A percentile compares a stretch with the other conserved stretches of the same genome.
Evolutionary conservation across 1,140 invertebrate genomes (phyloP).

Genomic region (Sarcophaga peregrina): DNA sequence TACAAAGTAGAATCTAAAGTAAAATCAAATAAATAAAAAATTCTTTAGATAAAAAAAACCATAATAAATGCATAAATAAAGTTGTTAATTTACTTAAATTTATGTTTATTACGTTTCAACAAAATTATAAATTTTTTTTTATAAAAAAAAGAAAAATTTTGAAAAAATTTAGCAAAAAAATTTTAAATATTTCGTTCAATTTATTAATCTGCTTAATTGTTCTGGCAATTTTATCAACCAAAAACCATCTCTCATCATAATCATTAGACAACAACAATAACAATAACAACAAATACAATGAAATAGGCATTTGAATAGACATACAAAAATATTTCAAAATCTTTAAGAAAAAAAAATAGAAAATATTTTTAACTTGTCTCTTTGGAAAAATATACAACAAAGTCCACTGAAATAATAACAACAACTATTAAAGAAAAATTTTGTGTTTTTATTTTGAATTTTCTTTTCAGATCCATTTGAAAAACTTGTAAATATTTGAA

Average conservation of each 20-base stretch:
- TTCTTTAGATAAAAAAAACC: neutral
- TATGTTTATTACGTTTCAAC: neutral
- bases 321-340: constrained; percentile 4
- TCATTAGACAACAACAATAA: neutral
- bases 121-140: no score
- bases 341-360: constrained; percentile 1
- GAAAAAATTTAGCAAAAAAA: neutral
- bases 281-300: neutral
- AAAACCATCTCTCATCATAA: neutral
- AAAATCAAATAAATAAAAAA: neutral
- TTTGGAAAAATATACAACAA: neutral
- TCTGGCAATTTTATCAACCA: neutral
- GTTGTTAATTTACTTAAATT: constrained; percentile 8
- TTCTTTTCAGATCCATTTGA: neutral
- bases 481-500: constrained; percentile 7
- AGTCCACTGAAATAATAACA: neutral
- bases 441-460: neutral
- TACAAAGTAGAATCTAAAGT: neutral
- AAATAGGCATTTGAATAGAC: neutral
- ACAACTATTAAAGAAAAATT: no score
- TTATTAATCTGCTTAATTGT: constrained; percentile 13
- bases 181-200: constrained; percentile 1
- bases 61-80: neutral
- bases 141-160: neutral
- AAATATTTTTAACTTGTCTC: neutral